These are phyloP conservation scores for Cisticola juncidis DNA, from an alignment of 2,113 vertebrate species.

Conservation along the genomic window DNA sequence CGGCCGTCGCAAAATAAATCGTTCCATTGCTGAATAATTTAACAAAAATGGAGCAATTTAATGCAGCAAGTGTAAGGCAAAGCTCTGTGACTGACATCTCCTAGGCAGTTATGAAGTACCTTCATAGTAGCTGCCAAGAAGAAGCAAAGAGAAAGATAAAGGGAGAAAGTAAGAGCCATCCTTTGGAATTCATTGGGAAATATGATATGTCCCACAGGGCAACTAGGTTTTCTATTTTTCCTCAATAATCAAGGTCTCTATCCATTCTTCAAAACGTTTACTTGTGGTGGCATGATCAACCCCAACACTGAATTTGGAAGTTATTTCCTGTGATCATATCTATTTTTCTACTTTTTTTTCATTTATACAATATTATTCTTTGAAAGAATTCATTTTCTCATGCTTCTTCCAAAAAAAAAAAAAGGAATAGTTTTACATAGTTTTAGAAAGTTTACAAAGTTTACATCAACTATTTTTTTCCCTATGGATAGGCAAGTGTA, in stretches of 20 bases:
- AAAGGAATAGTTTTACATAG: neutral
- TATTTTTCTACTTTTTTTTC: neutral
- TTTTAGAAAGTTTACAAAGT: neutral
- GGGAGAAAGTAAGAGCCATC: neutral
- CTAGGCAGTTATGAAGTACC: neutral
- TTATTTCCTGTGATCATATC: neutral
- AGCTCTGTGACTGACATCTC: slow-evolving; percentile 6
- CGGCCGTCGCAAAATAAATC: slow-evolving; percentile 38
- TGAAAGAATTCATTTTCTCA: neutral
- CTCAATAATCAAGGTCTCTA: neutral
- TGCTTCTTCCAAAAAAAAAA: neutral
- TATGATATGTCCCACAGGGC: neutral
- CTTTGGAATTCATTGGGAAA: neutral
- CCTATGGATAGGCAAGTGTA: neutral
- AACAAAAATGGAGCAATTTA: slow-evolving; percentile 36
- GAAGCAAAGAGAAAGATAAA: neutral
- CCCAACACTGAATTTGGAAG: neutral
- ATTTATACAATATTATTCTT: neutral
- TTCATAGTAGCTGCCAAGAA: neutral
- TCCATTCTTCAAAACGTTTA: neutral
- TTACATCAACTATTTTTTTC: neutral
- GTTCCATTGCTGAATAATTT: slow-evolving; percentile 34
- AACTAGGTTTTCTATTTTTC: neutral
- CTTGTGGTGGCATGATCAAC: neutral
- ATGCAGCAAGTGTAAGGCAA: slow-evolving; percentile 9